A percentile compares a stretch with the other conserved stretches of the same genome.
These are phyloP conservation scores for Athene cunicularia DNA, from an alignment of 2,113 vertebrate genomes.

Conservation along the genomic window DNA sequence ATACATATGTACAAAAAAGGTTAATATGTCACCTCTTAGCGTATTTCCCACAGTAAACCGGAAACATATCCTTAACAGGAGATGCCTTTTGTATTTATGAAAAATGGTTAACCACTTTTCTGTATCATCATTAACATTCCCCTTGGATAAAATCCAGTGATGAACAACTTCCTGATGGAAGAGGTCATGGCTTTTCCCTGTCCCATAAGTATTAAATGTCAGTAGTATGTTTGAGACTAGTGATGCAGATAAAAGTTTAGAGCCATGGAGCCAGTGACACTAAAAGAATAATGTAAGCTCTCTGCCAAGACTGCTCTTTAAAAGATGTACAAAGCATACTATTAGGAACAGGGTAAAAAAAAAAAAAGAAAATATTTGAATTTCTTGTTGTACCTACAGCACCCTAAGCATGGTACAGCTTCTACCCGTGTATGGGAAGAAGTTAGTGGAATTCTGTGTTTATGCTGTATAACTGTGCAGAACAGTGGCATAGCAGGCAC, in stretches of 20 bases:
- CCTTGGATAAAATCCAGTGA: constrained; percentile 68
- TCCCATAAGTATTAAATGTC: constrained; percentile 68
- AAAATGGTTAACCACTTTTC: constrained; percentile 57
- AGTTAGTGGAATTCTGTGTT: neutral
- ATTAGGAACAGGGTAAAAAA: neutral
- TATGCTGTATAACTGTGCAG: neutral
- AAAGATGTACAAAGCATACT: neutral
- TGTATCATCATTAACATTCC: constrained; percentile 66
- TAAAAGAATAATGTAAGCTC: constrained; percentile 15
- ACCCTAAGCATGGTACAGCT: neutral
- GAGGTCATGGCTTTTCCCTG: constrained; percentile 50
- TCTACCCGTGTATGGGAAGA: neutral
- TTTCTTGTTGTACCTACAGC: neutral
- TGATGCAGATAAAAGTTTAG: constrained; percentile 40
- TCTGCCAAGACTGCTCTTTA: neutral
- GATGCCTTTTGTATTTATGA: constrained; percentile 68
- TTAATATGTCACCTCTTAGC: constrained; percentile 28
- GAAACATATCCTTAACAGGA: constrained; percentile 62
- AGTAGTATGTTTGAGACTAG: constrained; percentile 11
- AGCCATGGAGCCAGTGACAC: neutral
- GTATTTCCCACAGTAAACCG: constrained; percentile 73
- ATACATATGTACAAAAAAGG: neutral
- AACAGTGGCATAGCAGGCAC: neutral
- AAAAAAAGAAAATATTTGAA: neutral
- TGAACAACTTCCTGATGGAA: constrained; percentile 79